Conservation (phyloP, 2,888 invertebrate genomes). For the Chymomyza procnemis region DNA sequence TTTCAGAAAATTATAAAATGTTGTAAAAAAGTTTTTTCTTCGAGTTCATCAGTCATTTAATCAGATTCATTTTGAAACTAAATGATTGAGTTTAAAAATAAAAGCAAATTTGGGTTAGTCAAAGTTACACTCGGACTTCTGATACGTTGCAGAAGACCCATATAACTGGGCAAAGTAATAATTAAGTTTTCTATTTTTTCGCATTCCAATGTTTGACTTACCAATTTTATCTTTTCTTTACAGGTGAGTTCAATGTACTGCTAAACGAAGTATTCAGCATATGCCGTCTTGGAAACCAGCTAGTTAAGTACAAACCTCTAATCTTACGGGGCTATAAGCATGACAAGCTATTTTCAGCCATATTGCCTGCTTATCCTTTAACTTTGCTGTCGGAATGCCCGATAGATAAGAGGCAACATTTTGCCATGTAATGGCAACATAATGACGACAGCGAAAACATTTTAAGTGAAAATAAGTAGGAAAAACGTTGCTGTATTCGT, state of each 20-base stretch:
- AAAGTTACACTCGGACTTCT: no score
- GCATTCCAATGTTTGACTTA: slow-evolving; percentile 18
- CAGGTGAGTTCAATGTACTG: slow-evolving; percentile 38
- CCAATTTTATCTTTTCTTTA: slow-evolving; percentile 28
- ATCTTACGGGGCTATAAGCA: neutral
- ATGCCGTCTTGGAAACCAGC: neutral
- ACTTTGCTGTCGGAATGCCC: neutral
- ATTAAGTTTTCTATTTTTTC: neutral
- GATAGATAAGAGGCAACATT: neutral
- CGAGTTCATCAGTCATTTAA: no score
- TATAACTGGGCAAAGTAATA: no score
- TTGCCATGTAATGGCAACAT: neutral
- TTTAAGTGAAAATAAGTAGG: neutral
- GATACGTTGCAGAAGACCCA: no score
- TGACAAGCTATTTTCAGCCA: neutral
- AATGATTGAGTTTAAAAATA: no score
- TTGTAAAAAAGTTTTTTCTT: no score
- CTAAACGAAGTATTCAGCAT: neutral
- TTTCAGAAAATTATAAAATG: no score
- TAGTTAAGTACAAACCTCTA: neutral
- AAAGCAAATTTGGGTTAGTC: no score
- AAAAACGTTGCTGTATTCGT: no score
- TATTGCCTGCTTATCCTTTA: neutral
- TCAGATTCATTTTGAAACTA: no score
- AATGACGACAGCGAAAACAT: neutral